These are phyloP conservation scores for Drosophila rellima DNA, from an alignment of 2,888 invertebrate species.

Conservation along the genomic window DNA sequence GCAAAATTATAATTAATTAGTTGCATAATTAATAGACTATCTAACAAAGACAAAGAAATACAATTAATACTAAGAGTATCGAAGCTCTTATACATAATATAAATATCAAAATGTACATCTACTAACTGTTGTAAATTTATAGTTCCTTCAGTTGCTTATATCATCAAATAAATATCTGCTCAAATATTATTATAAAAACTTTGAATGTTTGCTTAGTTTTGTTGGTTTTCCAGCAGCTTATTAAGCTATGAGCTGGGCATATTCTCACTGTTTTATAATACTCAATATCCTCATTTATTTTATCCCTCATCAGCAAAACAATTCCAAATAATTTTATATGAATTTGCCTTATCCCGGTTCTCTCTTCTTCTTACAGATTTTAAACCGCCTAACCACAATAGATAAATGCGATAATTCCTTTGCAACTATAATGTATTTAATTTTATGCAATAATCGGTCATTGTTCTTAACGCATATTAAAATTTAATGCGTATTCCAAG, in stretches of 20 bases:
- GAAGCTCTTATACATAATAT: no score
- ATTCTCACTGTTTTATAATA: not conserved
- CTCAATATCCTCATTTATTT: not conserved
- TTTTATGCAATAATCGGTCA: constrained; percentile 10
- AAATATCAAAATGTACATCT: no score
- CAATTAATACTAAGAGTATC: no score
- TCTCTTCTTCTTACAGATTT: not conserved
- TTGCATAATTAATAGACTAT: constrained; percentile 4
- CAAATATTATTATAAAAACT: no score
- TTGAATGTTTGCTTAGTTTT: no score
- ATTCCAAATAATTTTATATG: not conserved
- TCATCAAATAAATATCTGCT: no score
- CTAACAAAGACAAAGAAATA: not conserved
- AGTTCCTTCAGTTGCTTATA: no score
- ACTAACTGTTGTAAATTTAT: no score
- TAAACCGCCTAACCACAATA: constrained; percentile 12
- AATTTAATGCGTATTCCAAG: constrained; percentile 40
- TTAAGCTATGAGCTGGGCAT: not conserved
- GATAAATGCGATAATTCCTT: constrained; percentile 10
- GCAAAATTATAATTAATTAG: constrained; percentile 26
- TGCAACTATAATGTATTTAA: constrained; percentile 4
- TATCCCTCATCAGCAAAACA: not conserved
- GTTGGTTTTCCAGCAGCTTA: no score
- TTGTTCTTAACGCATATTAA: constrained; percentile 34
- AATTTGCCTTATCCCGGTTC: not conserved